phyloP scores from a whole-genome alignment of 2,888 invertebrate genomes.

The Auanema sp. region DNA sequence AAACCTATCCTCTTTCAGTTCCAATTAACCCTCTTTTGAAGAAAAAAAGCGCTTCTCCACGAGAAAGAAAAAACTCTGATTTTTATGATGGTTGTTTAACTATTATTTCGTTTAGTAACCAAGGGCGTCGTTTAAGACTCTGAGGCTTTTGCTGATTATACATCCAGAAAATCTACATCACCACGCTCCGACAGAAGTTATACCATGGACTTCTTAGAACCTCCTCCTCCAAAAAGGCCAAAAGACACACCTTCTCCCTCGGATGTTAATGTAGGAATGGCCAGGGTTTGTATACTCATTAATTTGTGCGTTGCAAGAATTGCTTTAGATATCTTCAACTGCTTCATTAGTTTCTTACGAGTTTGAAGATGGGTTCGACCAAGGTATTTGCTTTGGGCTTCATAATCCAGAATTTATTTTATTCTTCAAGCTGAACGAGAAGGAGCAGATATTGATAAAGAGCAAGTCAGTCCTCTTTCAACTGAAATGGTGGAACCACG shows the following conservation, averaged over 20 bases:
- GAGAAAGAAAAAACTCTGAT: slow-evolving; percentile 22
- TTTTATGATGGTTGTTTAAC: slow-evolving; percentile 22
- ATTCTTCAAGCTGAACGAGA: slow-evolving; percentile 9
- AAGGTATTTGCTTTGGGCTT: slow-evolving; percentile 9
- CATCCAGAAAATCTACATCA: background rate
- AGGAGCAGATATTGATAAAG: background rate
- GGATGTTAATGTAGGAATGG: slow-evolving; percentile 25
- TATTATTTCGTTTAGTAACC: background rate
- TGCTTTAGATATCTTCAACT: slow-evolving; percentile 24
- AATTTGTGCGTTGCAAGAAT: background rate
- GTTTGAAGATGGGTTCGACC: slow-evolving; percentile 22
- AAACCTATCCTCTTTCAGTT: background rate
- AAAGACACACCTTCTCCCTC: slow-evolving; percentile 24
- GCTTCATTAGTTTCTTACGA: slow-evolving; percentile 31
- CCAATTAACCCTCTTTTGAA: slow-evolving; percentile 5
- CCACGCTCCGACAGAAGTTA: slow-evolving; percentile 14
- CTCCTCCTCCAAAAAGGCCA: slow-evolving; percentile 34
- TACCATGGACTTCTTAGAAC: slow-evolving; percentile 23
- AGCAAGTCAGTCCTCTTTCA: slow-evolving; percentile 12
- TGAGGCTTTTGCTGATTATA: background rate
- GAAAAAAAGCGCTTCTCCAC: slow-evolving; percentile 5
- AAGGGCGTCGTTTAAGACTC: too few species aligned
- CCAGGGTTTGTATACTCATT: slow-evolving; percentile 22
- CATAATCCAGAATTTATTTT: background rate
- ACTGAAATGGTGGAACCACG: slow-evolving; percentile 28